These are phyloP conservation scores for Spodoptera exigua DNA, from an alignment of 2,888 invertebrate species.

Conservation along the genomic window DNA sequence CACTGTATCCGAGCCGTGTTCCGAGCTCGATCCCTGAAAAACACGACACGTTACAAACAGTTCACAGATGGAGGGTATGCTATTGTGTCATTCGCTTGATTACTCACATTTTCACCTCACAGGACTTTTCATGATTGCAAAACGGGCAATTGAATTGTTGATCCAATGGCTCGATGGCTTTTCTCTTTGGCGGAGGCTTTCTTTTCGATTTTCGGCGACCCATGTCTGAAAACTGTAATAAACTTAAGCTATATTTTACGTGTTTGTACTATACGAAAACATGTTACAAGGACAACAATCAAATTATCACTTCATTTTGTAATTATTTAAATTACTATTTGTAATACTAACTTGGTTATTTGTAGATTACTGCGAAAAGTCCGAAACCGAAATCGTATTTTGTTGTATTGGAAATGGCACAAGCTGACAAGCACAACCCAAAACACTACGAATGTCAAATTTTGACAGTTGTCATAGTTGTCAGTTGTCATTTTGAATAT, in stretches of 20 bases:
- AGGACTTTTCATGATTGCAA: constrained; percentile 99
- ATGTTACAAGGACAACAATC: neutral
- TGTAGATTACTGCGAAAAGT: neutral
- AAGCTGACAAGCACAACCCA: constrained; percentile 13
- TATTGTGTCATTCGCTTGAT: neutral
- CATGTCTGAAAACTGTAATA: constrained; percentile 89
- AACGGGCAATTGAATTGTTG: constrained; percentile 99
- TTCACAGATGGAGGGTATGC: constrained; percentile 9
- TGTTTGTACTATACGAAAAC: neutral
- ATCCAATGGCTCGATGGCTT: constrained; percentile 97
- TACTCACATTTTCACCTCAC: constrained; percentile 99
- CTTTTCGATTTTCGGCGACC: constrained; percentile 98
- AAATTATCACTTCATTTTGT: neutral
- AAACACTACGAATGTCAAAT: constrained; percentile 38
- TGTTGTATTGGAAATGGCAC: neutral
- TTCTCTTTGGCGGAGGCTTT: constrained; percentile 98
- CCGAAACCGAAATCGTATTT: constrained; percentile 10
- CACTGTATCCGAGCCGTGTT: constrained; percentile 98
- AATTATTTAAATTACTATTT: neutral
- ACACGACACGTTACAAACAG: constrained; percentile 2
- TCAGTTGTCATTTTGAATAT: too few species aligned
- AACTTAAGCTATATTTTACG: neutral
- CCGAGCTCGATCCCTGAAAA: constrained; percentile 96
- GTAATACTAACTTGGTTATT: constrained; percentile 34
- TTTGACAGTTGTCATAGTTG: constrained; percentile 15